These are phyloP conservation scores for Gymnocypris eckloni DNA, from an alignment of 2,797 vertebrate genomes.

Conservation along the genomic window DNA sequence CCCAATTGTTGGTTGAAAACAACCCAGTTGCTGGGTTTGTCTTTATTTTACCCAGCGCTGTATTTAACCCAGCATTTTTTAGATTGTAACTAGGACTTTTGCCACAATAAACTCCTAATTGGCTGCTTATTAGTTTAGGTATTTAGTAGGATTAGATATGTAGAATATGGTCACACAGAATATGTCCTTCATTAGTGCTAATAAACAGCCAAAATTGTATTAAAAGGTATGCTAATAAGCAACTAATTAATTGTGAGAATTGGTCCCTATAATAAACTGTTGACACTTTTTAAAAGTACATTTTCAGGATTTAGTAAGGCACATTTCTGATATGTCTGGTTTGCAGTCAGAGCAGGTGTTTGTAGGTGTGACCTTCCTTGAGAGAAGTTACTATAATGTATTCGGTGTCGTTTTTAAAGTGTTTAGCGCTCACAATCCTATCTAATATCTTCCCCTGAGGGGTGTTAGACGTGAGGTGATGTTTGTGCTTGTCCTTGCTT, in stretches of 20 bases:
- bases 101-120: too few relatives aligned
- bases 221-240: too few relatives aligned
- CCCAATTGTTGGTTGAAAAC: too few relatives aligned
- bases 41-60: too few relatives aligned
- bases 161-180: too few relatives aligned
- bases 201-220: too few relatives aligned
- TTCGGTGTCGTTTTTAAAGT: conserved; percentile 6
- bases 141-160: too few relatives aligned
- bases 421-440: conserved; percentile 1
- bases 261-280: neutral
- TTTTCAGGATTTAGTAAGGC: neutral
- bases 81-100: too few relatives aligned
- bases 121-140: too few relatives aligned
- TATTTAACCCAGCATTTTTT: too few relatives aligned
- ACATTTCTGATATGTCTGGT: neutral
- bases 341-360: conserved; percentile 9
- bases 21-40: too few relatives aligned
- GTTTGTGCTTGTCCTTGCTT: conserved; percentile 21
- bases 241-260: neutral
- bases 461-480: conserved; percentile 12
- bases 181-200: too few relatives aligned
- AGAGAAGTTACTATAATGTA: neutral
- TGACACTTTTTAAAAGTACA: neutral
- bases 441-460: conserved; percentile 34
- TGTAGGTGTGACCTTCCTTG: neutral